A percentile compares a stretch with the other conserved stretches of the same genome.
These are phyloP conservation scores for Drosophila serrata DNA, from an alignment of 1,140 invertebrate genomes.

Conservation along the genomic window DNA sequence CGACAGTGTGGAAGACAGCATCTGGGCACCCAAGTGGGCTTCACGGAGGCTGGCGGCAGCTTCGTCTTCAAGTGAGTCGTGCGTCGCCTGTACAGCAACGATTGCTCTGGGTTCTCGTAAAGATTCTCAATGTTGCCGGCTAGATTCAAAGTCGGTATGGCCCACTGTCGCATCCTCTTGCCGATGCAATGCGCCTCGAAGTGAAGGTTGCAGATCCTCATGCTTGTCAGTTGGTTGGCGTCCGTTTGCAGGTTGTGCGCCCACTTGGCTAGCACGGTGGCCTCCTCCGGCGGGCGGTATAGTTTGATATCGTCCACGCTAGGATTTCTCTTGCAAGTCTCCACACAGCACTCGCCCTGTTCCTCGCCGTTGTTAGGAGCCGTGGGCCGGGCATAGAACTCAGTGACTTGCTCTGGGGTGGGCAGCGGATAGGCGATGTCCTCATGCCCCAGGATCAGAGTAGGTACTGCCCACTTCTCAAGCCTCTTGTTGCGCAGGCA, in stretches of 20 bases:
- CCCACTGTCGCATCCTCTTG: constrained; percentile 76
- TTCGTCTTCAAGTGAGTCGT: constrained; percentile 50
- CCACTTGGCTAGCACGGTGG: constrained; percentile 71
- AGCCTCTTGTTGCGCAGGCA: constrained; percentile 78
- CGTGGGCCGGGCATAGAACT: constrained; percentile 67
- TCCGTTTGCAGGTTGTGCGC: constrained; percentile 78
- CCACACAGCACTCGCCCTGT: constrained; percentile 80
- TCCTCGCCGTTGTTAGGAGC: constrained; percentile 78
- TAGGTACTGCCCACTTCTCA: constrained; percentile 81
- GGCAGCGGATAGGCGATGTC: constrained; percentile 68
- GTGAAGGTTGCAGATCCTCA: constrained; percentile 78
- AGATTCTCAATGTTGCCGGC: constrained; percentile 72
- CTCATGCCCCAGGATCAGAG: constrained; percentile 69
- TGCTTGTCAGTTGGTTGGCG: constrained; percentile 35
- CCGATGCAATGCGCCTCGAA: constrained; percentile 80
- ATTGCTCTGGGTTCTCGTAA: constrained; percentile 77
- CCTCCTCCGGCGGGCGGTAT: constrained; percentile 76
- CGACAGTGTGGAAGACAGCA: constrained; percentile 79
- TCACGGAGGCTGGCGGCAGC: constrained; percentile 15
- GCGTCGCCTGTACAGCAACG: constrained; percentile 66
- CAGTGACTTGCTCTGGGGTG: constrained; percentile 70
- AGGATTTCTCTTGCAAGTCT: constrained; percentile 76
- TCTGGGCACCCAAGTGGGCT: constrained; percentile 76
- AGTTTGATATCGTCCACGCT: constrained; percentile 78
- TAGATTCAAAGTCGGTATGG: constrained; percentile 79